Evolutionary conservation across 2,113 vertebrate genomes (phyloP).

Genomic region (Tachuris rubrigastra): DNA sequence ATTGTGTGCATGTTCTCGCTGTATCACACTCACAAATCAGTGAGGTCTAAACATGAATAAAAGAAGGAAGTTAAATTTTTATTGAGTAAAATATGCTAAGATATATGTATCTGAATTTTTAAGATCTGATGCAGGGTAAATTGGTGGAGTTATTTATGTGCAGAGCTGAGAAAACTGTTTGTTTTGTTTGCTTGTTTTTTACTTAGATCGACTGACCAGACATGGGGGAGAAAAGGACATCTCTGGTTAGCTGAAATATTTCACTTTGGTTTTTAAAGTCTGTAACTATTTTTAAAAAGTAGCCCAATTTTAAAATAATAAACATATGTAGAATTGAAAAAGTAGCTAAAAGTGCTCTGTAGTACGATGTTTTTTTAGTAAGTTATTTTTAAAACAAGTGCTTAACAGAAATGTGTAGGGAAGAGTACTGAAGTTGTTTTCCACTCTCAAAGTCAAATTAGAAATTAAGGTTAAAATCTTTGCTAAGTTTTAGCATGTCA

Average conservation of each 20-base stretch:
- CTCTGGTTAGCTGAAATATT: background rate
- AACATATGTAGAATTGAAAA: background rate
- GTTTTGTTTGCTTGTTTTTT: background rate
- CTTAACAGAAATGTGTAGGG: background rate
- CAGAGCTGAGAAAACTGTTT: background rate
- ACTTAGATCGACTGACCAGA: background rate
- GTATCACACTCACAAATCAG: background rate
- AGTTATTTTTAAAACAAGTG: background rate
- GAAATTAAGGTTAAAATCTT: background rate
- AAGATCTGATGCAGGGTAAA: background rate
- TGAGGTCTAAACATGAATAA: background rate
- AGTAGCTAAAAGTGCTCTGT: background rate
- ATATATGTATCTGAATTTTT: background rate
- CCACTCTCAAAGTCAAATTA: background rate
- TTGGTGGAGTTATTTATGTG: background rate
- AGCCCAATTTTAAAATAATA: background rate
- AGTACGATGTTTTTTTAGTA: rapidly evolving
- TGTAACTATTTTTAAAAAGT: background rate
- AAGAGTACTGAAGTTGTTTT: background rate
- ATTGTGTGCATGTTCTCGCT: background rate
- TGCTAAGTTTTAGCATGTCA: background rate
- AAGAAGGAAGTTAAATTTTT: background rate
- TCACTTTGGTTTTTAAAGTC: background rate
- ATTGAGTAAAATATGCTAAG: background rate
- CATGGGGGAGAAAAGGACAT: rapidly evolving